Evolutionary conservation across 2,113 vertebrate species (phyloP), one percentile per base, ranked within the genome.

Genomic region (Syrmaticus mikado): DNA sequence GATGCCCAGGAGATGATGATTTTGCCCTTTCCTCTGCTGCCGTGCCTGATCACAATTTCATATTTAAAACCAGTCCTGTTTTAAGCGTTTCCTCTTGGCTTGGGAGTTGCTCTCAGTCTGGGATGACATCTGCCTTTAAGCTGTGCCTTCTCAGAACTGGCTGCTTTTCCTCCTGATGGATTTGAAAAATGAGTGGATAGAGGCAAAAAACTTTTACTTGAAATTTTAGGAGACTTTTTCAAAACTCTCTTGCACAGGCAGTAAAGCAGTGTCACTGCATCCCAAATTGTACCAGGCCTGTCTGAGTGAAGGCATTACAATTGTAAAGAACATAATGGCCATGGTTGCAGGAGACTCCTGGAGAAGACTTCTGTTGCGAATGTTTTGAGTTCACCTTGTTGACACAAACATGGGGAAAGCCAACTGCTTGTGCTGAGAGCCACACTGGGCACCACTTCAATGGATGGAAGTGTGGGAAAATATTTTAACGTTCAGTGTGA

Each of bases 101-200:
- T 90, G 62, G 1, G 86, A 60, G 19, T 66, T 89, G 52, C 77
- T 92, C 77, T 92, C 90, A 90, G 89, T 93, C 95, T 96, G 95
- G 86, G 74, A 41, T 82, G 85, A 90, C 88, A 93, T 84, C 93
- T 94, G 92, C 92, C 95, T 95, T 92, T 88, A 79, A 95, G 81
- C 11, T 8, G 80, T 73, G 67, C 57, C 19, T 48, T 92, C 58
- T 52, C 55, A 74, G 80, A 88, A 36, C 87, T 91, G 82, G 78
- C 90, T 94, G 92, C 91, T 45, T 95, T 95, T 92, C 93, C 46
- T 94, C 32, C 50, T 52, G 76, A 83, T 27, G 66, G 30, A 38
- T 93, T 57, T 82, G 53, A 82, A 91, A 94, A 92, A 85, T 12
- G n/a, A 73, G 18, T 34, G 4, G 3, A 65, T 66, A 41, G 61